Evolutionary conservation across 2,113 vertebrate species (phyloP).

Genomic region (Suncus etruscus): DNA sequence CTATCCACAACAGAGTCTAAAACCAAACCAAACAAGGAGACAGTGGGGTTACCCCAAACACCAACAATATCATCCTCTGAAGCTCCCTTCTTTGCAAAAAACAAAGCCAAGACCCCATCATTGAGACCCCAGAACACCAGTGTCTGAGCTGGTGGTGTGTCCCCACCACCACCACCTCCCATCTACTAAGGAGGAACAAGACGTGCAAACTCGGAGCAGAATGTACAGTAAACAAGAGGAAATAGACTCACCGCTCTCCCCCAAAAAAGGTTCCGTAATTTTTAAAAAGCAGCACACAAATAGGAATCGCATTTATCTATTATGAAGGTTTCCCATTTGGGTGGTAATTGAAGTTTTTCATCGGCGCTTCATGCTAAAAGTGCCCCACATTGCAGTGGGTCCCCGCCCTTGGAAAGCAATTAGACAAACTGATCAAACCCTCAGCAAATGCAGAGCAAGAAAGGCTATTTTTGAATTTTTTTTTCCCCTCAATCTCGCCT

Average conservation of each 20-base stretch:
- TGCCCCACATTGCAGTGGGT: not conserved
- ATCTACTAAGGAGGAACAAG: not conserved
- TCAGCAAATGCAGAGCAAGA: conserved; percentile 21
- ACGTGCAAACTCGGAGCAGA: not conserved
- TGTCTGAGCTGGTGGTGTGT: no score
- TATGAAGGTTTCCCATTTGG: conserved; percentile 62
- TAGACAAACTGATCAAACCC: conserved; percentile 77
- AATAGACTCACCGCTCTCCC: not conserved
- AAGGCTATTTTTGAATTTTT: conserved; percentile 73
- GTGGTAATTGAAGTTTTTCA: conserved; percentile 74
- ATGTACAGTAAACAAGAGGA: not conserved
- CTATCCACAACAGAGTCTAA: no score
- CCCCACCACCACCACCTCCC: no score
- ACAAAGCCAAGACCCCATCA: not conserved
- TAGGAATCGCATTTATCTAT: conserved; percentile 50
- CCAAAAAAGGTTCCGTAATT: not conserved
- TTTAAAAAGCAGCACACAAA: conserved; percentile 54
- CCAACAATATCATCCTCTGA: fast-evolving
- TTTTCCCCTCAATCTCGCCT: conserved; percentile 74
- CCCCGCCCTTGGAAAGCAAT: conserved; percentile 66
- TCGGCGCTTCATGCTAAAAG: conserved; percentile 17
- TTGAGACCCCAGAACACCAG: not conserved
- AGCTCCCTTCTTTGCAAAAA: not conserved
- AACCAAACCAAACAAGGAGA: not conserved
- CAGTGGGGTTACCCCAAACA: fast-evolving